A percentile compares a stretch with the other conserved stretches of the same genome.
These are phyloP conservation scores for Drosophila infuscata DNA, from an alignment of 2,888 invertebrate genomes.

Conservation along the genomic window DNA sequence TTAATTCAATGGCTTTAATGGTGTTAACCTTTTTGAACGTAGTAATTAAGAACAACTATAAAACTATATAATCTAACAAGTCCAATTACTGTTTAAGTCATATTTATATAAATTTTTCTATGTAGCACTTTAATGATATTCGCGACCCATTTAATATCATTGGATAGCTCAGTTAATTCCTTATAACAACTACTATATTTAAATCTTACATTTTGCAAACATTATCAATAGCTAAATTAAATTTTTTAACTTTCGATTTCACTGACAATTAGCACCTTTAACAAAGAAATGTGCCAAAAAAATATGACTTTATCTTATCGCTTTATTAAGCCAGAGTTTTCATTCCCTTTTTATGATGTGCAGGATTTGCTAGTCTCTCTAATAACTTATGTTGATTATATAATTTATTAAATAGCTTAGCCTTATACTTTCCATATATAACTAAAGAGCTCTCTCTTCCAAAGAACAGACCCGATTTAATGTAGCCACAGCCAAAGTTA, in stretches of 20 bases:
- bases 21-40: background rate
- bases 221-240: too few species aligned
- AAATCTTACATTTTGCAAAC: background rate
- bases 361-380: background rate
- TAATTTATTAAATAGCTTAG: too few species aligned
- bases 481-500: conserved; percentile 15
- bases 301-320: background rate
- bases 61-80: background rate
- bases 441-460: background rate
- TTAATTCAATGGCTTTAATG: background rate
- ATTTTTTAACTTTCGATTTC: background rate
- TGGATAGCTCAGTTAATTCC: background rate
- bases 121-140: background rate
- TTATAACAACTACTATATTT: background rate
- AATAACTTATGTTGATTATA: background rate
- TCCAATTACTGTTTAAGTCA: background rate
- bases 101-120: too few species aligned
- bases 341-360: background rate
- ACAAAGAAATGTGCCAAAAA: background rate
- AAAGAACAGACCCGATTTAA: conserved; percentile 26
- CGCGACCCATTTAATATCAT: background rate
- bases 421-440: background rate
- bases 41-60: background rate
- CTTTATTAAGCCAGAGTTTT: background rate
- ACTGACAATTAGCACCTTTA: background rate